Conservation (phyloP, 2,797 vertebrate species). For the Selene dorsalis region DNA sequence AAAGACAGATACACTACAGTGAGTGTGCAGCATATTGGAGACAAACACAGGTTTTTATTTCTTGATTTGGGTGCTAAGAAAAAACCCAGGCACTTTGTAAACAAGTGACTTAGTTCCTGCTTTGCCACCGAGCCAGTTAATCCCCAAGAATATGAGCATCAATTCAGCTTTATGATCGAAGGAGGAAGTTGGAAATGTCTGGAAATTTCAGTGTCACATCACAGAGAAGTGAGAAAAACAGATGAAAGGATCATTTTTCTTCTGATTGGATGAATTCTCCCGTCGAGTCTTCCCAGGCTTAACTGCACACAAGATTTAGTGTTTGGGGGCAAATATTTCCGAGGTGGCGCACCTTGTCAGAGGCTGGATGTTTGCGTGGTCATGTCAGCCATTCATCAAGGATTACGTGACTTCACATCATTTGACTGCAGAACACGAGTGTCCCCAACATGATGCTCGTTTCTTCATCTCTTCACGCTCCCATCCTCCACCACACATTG, state of each 20-base stretch:
- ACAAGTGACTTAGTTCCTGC: background rate
- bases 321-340: background rate
- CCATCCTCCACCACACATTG: background rate
- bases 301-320: background rate
- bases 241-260: background rate
- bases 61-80: background rate
- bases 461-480: constrained; percentile 19
- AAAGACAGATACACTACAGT: background rate
- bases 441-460: constrained; percentile 9
- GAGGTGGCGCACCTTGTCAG: background rate
- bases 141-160: background rate
- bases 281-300: background rate
- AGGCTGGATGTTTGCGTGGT: constrained; percentile 6
- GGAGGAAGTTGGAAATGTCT: background rate
- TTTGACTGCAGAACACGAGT: constrained; percentile 23
- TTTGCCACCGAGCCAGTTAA: background rate
- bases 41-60: background rate
- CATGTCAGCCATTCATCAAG: constrained; percentile 13
- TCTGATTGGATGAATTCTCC: background rate
- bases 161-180: background rate
- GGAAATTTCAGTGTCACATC: background rate
- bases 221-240: background rate
- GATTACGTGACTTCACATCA: constrained; percentile 30
- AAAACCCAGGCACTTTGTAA: background rate
- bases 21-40: background rate